Percentiles rank a stretch among this genome's conserved stretches.
phyloP scores from a whole-genome alignment of 2,888 invertebrate genomes.

The Hemicrepidius hirtus region DNA sequence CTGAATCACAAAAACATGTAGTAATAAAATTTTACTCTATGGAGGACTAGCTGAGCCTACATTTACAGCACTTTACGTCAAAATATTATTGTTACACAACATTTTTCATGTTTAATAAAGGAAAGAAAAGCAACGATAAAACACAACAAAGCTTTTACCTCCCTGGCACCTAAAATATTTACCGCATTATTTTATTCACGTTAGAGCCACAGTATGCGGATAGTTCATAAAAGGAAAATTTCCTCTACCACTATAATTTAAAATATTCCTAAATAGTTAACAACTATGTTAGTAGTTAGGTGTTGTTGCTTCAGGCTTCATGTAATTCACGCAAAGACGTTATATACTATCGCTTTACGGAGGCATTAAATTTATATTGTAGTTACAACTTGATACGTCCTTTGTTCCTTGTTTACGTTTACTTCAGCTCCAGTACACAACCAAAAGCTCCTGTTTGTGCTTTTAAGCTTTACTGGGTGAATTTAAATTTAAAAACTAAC shows the following conservation, averaged over 20 bases:
- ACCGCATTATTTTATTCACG: constrained; percentile 34
- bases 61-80: constrained; percentile 24
- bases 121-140: constrained; percentile 30
- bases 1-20: constrained; percentile 30
- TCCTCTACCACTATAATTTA: background rate
- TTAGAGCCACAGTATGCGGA: background rate
- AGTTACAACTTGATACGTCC: constrained; percentile 33
- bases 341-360: constrained; percentile 40
- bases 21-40: constrained; percentile 31
- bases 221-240: background rate
- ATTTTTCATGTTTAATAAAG: constrained; percentile 35
- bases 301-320: background rate
- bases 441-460: constrained; percentile 11
- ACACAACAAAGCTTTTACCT: constrained; percentile 38
- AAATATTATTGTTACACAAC: constrained; percentile 34
- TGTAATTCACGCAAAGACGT: constrained; percentile 9
- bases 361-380: constrained; percentile 41
- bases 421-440: constrained; percentile 26
- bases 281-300: constrained; percentile 9
- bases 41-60: constrained; percentile 2
- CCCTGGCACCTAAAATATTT: constrained; percentile 26
- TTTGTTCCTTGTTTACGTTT: constrained; percentile 47
- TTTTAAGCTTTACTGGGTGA: background rate
- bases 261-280: constrained; percentile 20
- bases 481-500: background rate